Evolutionary conservation across 1,140 invertebrate species (phyloP).

Genomic region (Leptopilina boulardi): DNA sequence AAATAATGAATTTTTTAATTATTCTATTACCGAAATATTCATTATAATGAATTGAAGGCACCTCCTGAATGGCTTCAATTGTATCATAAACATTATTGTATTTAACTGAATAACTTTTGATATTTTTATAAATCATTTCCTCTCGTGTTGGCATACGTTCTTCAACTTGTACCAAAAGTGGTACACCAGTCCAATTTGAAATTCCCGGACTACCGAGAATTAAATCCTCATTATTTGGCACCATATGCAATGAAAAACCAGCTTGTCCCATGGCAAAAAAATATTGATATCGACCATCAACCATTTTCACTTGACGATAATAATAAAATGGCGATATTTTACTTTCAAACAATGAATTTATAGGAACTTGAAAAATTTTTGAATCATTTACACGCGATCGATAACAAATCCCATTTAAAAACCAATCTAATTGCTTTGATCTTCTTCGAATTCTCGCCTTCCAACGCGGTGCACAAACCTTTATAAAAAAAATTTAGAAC

Average conservation of each 20-base stretch:
- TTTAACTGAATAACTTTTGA: not conserved
- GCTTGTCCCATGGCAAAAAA: constrained; percentile 62
- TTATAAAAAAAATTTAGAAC: not conserved
- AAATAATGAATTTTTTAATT: too few species aligned
- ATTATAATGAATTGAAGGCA: not conserved
- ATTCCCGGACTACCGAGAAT: constrained; percentile 79
- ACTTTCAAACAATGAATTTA: not conserved
- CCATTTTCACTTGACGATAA: not conserved
- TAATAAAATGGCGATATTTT: constrained; percentile 17
- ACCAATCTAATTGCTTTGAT: constrained; percentile 32
- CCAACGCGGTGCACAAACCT: constrained; percentile 65
- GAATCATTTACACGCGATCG: constrained; percentile 50
- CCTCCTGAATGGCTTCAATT: not conserved
- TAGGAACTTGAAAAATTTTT: not conserved
- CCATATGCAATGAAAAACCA: constrained; percentile 68
- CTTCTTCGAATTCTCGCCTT: constrained; percentile 35
- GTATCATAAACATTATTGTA: constrained; percentile 4
- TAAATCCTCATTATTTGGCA: constrained; percentile 43
- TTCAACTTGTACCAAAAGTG: constrained; percentile 50
- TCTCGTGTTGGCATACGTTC: constrained; percentile 37
- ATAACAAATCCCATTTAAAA: constrained; percentile 74
- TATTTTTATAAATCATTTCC: constrained; percentile 33
- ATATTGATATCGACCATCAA: constrained; percentile 27
- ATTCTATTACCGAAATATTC: constrained; percentile 60
- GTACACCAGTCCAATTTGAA: constrained; percentile 75